Percentiles rank a stretch among this genome's conserved stretches.
Evolutionary conservation across 2,888 invertebrate genomes (phyloP).

Genomic region (Tetrapedia diversipes): DNA sequence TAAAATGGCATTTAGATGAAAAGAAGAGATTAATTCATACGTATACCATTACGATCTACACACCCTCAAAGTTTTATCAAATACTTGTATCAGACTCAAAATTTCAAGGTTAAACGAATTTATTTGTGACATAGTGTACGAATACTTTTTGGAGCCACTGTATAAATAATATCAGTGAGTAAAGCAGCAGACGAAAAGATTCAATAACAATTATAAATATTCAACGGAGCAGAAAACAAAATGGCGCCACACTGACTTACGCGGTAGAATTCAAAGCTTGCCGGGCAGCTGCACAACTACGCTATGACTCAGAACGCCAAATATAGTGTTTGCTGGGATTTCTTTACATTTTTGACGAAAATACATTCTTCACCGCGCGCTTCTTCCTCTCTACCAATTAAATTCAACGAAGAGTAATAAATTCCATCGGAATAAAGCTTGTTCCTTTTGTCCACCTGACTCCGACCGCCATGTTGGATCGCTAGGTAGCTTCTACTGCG

Average conservation of each 20-base stretch:
- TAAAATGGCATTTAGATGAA: too few relatives aligned
- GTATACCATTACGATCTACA: too few relatives aligned
- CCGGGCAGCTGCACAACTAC: slow-evolving; percentile 38
- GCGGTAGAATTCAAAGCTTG: slow-evolving; percentile 63
- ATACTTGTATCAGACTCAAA: too few relatives aligned
- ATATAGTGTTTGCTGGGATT: slow-evolving; percentile 68
- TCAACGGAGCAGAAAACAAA: slow-evolving; percentile 25
- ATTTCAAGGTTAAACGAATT: too few relatives aligned
- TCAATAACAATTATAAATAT: slow-evolving; percentile 24
- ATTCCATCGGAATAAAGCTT: background rate
- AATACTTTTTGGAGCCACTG: too few relatives aligned
- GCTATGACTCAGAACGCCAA: slow-evolving; percentile 70
- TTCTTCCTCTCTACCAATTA: background rate
- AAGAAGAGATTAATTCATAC: too few relatives aligned
- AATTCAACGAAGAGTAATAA: background rate
- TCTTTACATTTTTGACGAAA: slow-evolving; percentile 52
- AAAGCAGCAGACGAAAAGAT: too few relatives aligned
- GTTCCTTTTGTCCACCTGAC: background rate
- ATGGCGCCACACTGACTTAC: slow-evolving; percentile 33
- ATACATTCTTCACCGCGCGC: background rate
- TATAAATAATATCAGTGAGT: too few relatives aligned
- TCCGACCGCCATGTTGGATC: background rate
- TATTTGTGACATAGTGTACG: too few relatives aligned
- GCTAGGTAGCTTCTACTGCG: background rate
- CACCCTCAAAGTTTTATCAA: too few relatives aligned